Evolutionary conservation across 1,140 invertebrate species (phyloP), one percentile per base, ranked within the genome.

Genomic region (Formica selysi): DNA sequence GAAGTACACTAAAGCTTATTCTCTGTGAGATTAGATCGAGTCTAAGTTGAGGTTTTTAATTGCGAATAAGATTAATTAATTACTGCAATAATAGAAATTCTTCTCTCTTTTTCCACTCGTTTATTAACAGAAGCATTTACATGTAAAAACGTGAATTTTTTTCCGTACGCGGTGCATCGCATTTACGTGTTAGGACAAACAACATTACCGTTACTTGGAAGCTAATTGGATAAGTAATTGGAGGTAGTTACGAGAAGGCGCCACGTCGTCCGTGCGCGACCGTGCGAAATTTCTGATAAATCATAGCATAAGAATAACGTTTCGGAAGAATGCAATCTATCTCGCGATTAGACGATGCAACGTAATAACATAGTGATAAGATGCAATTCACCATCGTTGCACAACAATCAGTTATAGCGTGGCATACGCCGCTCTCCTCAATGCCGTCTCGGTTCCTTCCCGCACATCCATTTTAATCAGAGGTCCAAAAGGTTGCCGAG

Each of bases 221-320:
- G 68, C 22, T 83, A 83, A 83, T 83, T 83, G 38, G 79, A 83
- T 83, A 83, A 83, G 59, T 83, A 83, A 83, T 83, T 83, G 79
- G 68, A 32, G 36, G 68, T 70, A 36, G 54, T 62, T 83, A 62
- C 54, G 29, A 19, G 26, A 36, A 73, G 79, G 68, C 79, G 79
- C 79, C 36, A 41, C 79, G 78, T 68, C 32, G 78, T 71, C 26
- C 79, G 79, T 54, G 54, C 67, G 54, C 67, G 44, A n/a, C 16
- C 79, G 68, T 83, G 79, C 79, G 79, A 83, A 83, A 48, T 61
- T 83, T 61, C 79, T 74, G 68, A 73, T 74, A 74, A 74, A 83
- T 83, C 79, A 22, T 73, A 61, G 79, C 38, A 22, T 22, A 74
- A 73, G 38, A 83, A 38, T n/a, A 54, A 57, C 26, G 68, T 83